Percentiles rank a stretch among this genome's conserved stretches.
phyloP scores from a whole-genome alignment of 1,140 invertebrate species.

The Cyrtorhinus lividipennis region DNA sequence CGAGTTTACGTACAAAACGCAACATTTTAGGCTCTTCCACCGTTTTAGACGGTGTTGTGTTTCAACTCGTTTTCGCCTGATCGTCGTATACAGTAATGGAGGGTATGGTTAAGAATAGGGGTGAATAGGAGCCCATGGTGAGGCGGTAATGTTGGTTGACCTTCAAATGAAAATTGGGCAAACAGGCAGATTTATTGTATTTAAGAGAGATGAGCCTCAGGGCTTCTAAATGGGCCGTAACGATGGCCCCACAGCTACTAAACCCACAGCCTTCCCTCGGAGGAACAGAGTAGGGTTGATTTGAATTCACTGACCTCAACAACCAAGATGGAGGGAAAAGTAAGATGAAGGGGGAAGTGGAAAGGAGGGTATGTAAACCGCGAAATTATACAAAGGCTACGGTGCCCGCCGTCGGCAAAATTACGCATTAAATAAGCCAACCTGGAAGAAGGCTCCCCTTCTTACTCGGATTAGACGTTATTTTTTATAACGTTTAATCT shows the following conservation, averaged over 20 bases:
- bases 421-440: slow-evolving; percentile 6
- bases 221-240: neutral
- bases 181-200: neutral
- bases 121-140: too few species aligned
- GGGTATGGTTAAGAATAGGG: too few species aligned
- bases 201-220: neutral
- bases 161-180: neutral
- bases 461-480: slow-evolving; percentile 2
- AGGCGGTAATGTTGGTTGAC: too few species aligned
- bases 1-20: too few species aligned
- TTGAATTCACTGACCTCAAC: slow-evolving; percentile 9
- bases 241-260: neutral
- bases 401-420: neutral
- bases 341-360: neutral
- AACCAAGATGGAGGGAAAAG: neutral
- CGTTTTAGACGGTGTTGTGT: too few species aligned
- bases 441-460: neutral
- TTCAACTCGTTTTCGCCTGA: too few species aligned
- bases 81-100: too few species aligned
- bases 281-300: neutral
- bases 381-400: neutral
- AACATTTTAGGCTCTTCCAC: too few species aligned
- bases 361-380: slow-evolving; percentile 9
- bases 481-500: slow-evolving; percentile 10
- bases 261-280: neutral